A percentile compares a stretch with the other conserved stretches of the same genome.
Conservation (phyloP, 1,140 invertebrate genomes). For the Aradophagus sp. region DNA sequence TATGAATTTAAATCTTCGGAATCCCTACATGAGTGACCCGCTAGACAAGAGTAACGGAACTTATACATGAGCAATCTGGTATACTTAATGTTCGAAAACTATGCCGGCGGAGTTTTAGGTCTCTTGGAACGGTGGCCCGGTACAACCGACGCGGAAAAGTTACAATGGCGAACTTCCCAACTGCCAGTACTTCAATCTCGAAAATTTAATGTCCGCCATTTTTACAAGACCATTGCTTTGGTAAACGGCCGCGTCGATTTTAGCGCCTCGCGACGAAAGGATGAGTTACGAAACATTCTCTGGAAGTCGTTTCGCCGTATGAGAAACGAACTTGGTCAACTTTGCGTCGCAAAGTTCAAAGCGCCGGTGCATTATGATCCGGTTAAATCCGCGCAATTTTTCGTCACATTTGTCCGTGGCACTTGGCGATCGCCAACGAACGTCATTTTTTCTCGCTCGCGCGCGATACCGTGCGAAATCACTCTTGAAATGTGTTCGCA, state of each 20-base stretch:
- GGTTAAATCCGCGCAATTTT: too few species aligned
- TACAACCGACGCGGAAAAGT: conserved; percentile 31
- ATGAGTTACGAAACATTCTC: conserved; percentile 18
- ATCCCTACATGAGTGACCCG: conserved; percentile 41
- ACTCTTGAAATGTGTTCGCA: too few species aligned
- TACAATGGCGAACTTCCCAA: conserved; percentile 42
- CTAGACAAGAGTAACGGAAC: conserved; percentile 30
- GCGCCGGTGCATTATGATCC: background rate
- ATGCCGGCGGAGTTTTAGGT: conserved; percentile 47
- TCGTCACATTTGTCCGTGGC: too few species aligned
- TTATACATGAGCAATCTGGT: conserved; percentile 50
- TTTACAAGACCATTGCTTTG: conserved; percentile 49
- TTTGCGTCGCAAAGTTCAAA: background rate
- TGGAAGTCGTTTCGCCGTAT: conserved; percentile 5
- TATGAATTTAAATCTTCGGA: conserved; percentile 30
- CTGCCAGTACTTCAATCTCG: conserved; percentile 24
- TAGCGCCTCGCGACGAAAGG: conserved; percentile 9
- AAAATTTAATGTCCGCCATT: conserved; percentile 49
- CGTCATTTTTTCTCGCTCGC: too few species aligned
- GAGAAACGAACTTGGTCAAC: conserved; percentile 6
- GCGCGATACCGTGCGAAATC: too few species aligned
- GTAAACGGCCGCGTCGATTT: conserved; percentile 25
- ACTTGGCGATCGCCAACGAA: too few species aligned
- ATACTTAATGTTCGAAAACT: conserved; percentile 51
- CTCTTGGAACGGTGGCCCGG: conserved; percentile 44